Evolutionary conservation across 2,888 invertebrate genomes (phyloP), one percentile per base, ranked within the genome.

Genomic region (Ernsta delagoae): DNA sequence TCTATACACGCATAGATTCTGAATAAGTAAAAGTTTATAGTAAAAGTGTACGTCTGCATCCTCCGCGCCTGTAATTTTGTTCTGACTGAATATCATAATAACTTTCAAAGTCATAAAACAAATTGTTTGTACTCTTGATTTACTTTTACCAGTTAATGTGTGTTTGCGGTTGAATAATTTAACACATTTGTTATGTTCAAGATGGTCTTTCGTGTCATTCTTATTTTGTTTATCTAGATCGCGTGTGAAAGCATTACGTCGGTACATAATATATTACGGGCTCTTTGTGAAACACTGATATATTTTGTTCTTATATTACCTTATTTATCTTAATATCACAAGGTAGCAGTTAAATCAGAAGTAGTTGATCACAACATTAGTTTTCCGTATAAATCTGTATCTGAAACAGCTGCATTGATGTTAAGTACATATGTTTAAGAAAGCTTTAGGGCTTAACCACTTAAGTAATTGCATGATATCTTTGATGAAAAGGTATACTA

Each of bases 111-210:
- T 61, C 56, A 56, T 61, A 61, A 67, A 67, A 61, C 60, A 67
- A 61, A 56, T 61, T 45, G 31, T 64, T 36, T n/a, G n/a, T n/a
- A n/a, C 54, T 60, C 50, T 66, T 67, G 61, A 67, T 67, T 61
- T 61, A 61, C 67, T 67, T 67, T 67, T 61, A 67, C 67, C 61
- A 24, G 61, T 61, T 67, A 61, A 67, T 56, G 67, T 67, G 54
- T 48, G 61, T 61, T 67, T 61, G 61, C 56, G 61, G 67, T 61
- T 67, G 56, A 67, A 67, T 61, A 61, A 60, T 61, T 67, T 67
- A 61, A 61, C 45, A 45, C 61, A 61, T 67, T 67, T 67, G 67
- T 67, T 67, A 67, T 48, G 36, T 36, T 61, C 61, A 67, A 56
- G 67, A 61, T 45, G 36, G 48, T 57, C 67, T 8, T 68, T 68